These are phyloP conservation scores for Molorchus minor DNA, from an alignment of 2,888 invertebrate genomes.

Conservation along the genomic window DNA sequence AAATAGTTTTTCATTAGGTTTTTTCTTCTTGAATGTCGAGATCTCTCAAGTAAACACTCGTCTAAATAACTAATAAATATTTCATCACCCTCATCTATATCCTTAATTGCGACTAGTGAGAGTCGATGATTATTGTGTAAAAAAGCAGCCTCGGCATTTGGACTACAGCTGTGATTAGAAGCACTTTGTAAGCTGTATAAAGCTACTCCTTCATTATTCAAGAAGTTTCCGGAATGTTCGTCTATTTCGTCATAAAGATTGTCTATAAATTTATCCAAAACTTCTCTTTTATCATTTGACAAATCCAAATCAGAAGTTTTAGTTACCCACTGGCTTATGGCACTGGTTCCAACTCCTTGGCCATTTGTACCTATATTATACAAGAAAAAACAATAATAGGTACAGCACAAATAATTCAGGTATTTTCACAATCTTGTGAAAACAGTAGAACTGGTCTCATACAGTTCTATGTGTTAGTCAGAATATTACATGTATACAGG, in stretches of 20 bases:
- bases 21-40: constrained; percentile 88
- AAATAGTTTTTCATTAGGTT: constrained; percentile 80
- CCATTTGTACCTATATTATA: constrained; percentile 82
- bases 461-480: too few species aligned
- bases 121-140: constrained; percentile 80
- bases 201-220: constrained; percentile 93
- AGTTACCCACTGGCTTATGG: constrained; percentile 87
- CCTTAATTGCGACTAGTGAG: constrained; percentile 74
- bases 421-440: too few species aligned
- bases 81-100: constrained; percentile 84
- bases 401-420: too few species aligned
- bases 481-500: too few species aligned
- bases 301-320: constrained; percentile 75
- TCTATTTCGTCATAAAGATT: constrained; percentile 84
- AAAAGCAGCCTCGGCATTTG: constrained; percentile 88
- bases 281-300: constrained; percentile 72
- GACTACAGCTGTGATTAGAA: constrained; percentile 91
- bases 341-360: constrained; percentile 93
- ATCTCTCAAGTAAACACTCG: constrained; percentile 81
- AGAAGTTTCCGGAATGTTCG: constrained; percentile 79
- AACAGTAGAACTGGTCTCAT: too few species aligned
- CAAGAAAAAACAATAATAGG: too few species aligned
- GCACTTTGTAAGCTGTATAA: constrained; percentile 87
- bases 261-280: constrained; percentile 79
- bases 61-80: constrained; percentile 91